These are phyloP conservation scores for Dendropsophus ebraccatus DNA, from an alignment of 2,113 vertebrate species.

Conservation along the genomic window DNA sequence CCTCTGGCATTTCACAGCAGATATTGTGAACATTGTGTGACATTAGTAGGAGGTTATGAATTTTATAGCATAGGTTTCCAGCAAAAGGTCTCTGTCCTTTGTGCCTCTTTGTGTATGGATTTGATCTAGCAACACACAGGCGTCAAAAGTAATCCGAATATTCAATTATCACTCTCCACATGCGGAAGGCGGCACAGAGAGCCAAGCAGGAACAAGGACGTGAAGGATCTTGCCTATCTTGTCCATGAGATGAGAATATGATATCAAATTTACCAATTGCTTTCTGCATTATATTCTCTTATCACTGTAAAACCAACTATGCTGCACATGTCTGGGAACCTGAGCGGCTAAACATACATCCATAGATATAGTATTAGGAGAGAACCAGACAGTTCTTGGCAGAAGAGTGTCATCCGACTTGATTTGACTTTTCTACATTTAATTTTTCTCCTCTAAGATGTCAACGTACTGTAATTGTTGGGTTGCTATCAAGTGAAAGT, in stretches of 20 bases:
- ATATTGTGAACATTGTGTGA: constrained; percentile 29
- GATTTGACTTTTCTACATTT: no score
- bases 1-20: constrained; percentile 49
- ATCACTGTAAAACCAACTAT: neutral
- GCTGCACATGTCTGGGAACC: neutral
- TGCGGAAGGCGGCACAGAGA: neutral
- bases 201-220: neutral
- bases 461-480: no score
- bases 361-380: neutral
- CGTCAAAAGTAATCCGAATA: constrained; percentile 16
- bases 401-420: no score
- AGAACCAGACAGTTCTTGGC: no score
- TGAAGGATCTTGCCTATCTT: neutral
- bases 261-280: neutral
- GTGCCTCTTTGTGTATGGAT: neutral
- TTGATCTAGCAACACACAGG: constrained; percentile 26
- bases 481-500: no score
- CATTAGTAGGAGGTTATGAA: constrained; percentile 21
- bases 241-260: neutral
- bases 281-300: neutral
- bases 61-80: constrained; percentile 37
- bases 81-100: constrained; percentile 29
- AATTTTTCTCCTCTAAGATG: no score
- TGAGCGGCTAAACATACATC: neutral
- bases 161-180: constrained; percentile 36